Conservation (phyloP, 2,797 vertebrate species). For the Thamnophis elegans region DNA sequence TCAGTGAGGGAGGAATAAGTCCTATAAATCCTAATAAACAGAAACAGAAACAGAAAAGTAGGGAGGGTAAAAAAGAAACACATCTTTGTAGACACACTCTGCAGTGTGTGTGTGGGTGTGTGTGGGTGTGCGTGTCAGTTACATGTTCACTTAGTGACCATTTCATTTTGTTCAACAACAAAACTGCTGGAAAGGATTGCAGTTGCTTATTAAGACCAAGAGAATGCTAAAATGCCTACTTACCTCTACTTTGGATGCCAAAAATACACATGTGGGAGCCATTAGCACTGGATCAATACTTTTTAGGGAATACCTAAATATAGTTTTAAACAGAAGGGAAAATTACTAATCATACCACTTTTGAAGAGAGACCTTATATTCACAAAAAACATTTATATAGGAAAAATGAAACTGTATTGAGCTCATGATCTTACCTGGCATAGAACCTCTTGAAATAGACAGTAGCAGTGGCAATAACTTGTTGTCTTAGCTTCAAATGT, state of each 20-base stretch:
- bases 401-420: slow-evolving; percentile 57
- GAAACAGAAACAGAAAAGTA: too few relatives aligned
- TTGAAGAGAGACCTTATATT: slow-evolving; percentile 56
- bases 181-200: not conserved
- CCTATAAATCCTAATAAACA: too few relatives aligned
- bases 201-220: slow-evolving; percentile 25
- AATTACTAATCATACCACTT: slow-evolving; percentile 58
- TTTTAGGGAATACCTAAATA: slow-evolving; percentile 93
- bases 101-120: too few relatives aligned
- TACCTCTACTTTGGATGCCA: slow-evolving; percentile 99
- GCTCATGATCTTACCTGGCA: slow-evolving; percentile 84
- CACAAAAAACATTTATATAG: slow-evolving; percentile 56
- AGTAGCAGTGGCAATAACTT: slow-evolving; percentile 98
- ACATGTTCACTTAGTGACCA: not conserved
- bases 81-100: not conserved
- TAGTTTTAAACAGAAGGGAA: slow-evolving; percentile 53
- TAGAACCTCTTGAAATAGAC: slow-evolving; percentile 99
- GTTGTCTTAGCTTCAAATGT: slow-evolving; percentile 98
- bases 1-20: not conserved
- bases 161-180: not conserved
- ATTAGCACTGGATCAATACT: slow-evolving; percentile 99
- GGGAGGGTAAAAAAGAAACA: not conserved
- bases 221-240: slow-evolving; percentile 44
- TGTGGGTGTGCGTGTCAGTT: too few relatives aligned
- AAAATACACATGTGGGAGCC: slow-evolving; percentile 99